Conservation (phyloP, 2,888 invertebrate species). For the Sphecodes monilicornis region DNA sequence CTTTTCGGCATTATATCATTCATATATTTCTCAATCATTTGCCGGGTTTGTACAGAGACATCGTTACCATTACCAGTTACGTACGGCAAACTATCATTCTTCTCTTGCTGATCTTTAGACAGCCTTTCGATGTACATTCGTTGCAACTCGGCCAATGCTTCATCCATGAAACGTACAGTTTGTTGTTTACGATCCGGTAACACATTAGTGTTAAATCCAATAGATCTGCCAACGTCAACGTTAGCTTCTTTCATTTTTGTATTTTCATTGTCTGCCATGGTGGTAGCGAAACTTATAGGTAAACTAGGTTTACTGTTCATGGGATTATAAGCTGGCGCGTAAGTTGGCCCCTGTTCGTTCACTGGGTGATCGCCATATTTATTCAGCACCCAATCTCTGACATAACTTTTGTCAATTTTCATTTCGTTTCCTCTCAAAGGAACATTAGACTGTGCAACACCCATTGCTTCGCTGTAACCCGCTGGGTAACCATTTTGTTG, state of each 20-base stretch:
- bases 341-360: conserved; percentile 11
- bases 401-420: conserved; percentile 16
- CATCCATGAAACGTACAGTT: conserved; percentile 69
- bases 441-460: not conserved
- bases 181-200: conserved; percentile 53
- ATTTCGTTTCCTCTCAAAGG: not conserved
- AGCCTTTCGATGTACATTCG: conserved; percentile 61
- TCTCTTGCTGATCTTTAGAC: conserved; percentile 37
- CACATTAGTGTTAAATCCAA: conserved; percentile 42
- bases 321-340: conserved; percentile 4
- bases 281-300: conserved; percentile 71
- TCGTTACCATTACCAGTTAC: conserved; percentile 69
- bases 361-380: conserved; percentile 12
- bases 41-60: conserved; percentile 70
- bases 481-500: conserved; percentile 1
- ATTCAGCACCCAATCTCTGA: conserved; percentile 33
- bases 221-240: conserved; percentile 17
- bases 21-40: conserved; percentile 78
- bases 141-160: conserved; percentile 64
- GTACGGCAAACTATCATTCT: conserved; percentile 64
- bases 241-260: conserved; percentile 20
- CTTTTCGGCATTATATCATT: conserved; percentile 66
- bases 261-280: conserved; percentile 49
- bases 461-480: conserved; percentile 18
- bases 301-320: conserved; percentile 42